Conservation (phyloP, 2,113 vertebrate genomes). For the Daphoenositta chrysoptera region DNA sequence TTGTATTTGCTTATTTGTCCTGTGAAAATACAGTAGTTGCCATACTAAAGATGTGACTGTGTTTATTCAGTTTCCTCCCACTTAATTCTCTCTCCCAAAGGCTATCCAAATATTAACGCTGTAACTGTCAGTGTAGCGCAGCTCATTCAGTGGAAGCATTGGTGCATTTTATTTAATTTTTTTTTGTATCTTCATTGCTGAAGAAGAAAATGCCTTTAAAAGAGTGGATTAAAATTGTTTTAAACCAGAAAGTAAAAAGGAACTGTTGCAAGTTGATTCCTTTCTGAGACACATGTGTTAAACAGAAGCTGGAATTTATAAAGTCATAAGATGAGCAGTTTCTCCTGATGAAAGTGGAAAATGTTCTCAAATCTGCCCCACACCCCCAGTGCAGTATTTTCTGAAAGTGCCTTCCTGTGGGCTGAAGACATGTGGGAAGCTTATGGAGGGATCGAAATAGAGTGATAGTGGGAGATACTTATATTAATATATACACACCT, state of each 20-base stretch:
- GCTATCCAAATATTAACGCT: background rate
- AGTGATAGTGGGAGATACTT: background rate
- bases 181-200: background rate
- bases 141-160: background rate
- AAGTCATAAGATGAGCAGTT: background rate
- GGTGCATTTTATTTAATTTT: background rate
- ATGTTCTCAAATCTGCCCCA: background rate
- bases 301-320: background rate
- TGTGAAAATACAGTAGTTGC: background rate
- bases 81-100: background rate
- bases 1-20: background rate
- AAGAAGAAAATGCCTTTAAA: background rate
- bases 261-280: background rate
- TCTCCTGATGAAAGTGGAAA: background rate
- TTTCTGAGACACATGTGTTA: background rate
- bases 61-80: background rate
- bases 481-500: background rate
- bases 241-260: background rate
- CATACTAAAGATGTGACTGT: background rate
- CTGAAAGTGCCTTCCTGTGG: background rate
- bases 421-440: background rate
- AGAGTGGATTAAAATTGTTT: background rate
- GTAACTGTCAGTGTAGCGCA: background rate
- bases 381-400: background rate
- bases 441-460: background rate